phyloP scores from a whole-genome alignment of 2,888 invertebrate genomes.

The Ophonus ardosiacus region DNA sequence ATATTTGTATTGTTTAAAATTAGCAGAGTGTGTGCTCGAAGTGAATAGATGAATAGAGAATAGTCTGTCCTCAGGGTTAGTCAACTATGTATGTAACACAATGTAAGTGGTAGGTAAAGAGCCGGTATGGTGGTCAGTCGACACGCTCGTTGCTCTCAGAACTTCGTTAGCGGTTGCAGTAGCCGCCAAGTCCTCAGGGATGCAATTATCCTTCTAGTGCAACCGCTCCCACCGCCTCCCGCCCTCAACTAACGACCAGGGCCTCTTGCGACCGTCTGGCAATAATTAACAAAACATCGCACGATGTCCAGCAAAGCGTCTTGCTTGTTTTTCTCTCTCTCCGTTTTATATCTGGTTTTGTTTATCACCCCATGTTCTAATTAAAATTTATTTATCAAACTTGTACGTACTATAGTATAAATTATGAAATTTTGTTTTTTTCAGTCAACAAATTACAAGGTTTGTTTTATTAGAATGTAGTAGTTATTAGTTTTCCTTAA shows the following conservation, averaged over 20 bases:
- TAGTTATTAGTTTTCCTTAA: slow-evolving; percentile 1
- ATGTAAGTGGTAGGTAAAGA: slow-evolving; percentile 43
- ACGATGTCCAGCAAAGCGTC: slow-evolving; percentile 46
- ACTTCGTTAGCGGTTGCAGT: slow-evolving; percentile 47
- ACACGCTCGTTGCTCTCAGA: slow-evolving; percentile 34
- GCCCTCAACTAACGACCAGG: slow-evolving; percentile 39
- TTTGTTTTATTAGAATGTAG: slow-evolving; percentile 32
- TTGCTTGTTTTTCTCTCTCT: slow-evolving; percentile 36
- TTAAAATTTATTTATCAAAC: slow-evolving; percentile 54
- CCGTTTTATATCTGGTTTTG: slow-evolving; percentile 42
- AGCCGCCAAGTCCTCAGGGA: slow-evolving; percentile 49
- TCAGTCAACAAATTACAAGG: not conserved
- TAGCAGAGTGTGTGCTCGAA: not conserved
- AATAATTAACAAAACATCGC: slow-evolving; percentile 57
- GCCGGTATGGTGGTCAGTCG: slow-evolving; percentile 12
- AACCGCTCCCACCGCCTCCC: not conserved
- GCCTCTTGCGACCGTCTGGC: slow-evolving; percentile 54
- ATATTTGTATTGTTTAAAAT: not conserved
- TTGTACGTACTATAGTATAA: not conserved
- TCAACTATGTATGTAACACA: slow-evolving; percentile 41
- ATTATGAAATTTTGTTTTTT: slow-evolving; percentile 34
- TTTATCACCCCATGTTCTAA: slow-evolving; percentile 43
- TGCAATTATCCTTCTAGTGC: slow-evolving; percentile 54
- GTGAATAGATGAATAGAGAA: not conserved
- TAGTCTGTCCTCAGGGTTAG: not conserved